Evolutionary conservation across 2,888 invertebrate genomes (phyloP).

Genomic region (Nemotelus nigrinus): DNA sequence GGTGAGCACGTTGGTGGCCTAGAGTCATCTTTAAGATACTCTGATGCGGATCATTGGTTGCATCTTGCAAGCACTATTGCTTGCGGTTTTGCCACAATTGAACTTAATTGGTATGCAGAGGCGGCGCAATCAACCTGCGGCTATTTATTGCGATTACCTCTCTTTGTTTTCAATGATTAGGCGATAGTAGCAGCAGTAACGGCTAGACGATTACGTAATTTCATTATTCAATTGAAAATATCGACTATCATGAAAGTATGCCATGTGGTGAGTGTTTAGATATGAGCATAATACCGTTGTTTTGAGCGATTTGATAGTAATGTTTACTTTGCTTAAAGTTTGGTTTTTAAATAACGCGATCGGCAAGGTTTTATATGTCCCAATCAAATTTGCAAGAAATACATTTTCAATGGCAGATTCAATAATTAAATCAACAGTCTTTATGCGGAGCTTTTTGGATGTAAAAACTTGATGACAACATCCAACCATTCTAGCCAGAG

Average conservation of each 20-base stretch:
- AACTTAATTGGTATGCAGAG: conserved; percentile 25
- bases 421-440: too few species aligned
- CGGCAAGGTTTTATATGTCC: too few species aligned
- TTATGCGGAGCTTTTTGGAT: too few species aligned
- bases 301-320: too few species aligned
- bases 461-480: too few species aligned
- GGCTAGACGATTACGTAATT: background rate
- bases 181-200: background rate
- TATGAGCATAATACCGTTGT: too few species aligned
- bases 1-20: background rate
- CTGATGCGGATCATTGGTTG: conserved; percentile 7
- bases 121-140: background rate
- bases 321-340: too few species aligned
- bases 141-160: conserved; percentile 1
- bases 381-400: too few species aligned
- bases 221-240: background rate
- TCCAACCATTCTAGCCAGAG: too few species aligned
- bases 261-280: background rate
- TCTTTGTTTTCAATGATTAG: conserved; percentile 14
- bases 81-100: background rate
- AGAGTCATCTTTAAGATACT: background rate
- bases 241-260: background rate
- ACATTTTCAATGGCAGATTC: too few species aligned
- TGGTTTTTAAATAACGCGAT: too few species aligned
- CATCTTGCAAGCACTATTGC: background rate